phyloP scores from a whole-genome alignment of 2,113 vertebrate genomes.

The Hemicordylus capensis region DNA sequence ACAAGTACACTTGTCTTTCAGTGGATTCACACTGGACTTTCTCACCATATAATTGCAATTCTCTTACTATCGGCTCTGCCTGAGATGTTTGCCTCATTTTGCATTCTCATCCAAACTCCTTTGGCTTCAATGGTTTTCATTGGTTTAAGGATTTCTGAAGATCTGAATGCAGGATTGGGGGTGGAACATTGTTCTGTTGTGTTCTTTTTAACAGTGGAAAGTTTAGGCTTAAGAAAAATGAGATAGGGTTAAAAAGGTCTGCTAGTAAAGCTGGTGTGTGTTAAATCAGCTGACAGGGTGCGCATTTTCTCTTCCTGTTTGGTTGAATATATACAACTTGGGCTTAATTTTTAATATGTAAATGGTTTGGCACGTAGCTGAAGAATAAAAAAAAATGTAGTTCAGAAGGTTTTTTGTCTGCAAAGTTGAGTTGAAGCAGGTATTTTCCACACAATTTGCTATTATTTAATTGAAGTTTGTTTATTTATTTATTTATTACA shows the following conservation, averaged over 20 bases:
- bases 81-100: neutral
- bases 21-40: neutral
- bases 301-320: constrained; percentile 14
- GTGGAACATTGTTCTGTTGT: neutral
- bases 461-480: neutral
- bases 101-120: neutral
- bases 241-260: neutral
- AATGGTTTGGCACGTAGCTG: neutral
- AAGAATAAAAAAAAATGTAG: neutral
- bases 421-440: neutral
- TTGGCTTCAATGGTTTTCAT: neutral
- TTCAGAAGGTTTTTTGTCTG: neutral
- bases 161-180: constrained; percentile 12
- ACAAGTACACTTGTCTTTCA: neutral
- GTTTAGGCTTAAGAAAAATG: neutral
- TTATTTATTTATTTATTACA: no score
- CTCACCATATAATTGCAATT: constrained; percentile 28
- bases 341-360: neutral
- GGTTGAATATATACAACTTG: neutral
- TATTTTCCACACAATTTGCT: neutral
- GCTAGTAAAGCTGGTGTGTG: neutral
- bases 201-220: neutral
- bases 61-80: neutral
- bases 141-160: neutral
- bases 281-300: neutral